phyloP scores from a whole-genome alignment of 2,888 invertebrate species.

The Sarcophaga rosellei region DNA sequence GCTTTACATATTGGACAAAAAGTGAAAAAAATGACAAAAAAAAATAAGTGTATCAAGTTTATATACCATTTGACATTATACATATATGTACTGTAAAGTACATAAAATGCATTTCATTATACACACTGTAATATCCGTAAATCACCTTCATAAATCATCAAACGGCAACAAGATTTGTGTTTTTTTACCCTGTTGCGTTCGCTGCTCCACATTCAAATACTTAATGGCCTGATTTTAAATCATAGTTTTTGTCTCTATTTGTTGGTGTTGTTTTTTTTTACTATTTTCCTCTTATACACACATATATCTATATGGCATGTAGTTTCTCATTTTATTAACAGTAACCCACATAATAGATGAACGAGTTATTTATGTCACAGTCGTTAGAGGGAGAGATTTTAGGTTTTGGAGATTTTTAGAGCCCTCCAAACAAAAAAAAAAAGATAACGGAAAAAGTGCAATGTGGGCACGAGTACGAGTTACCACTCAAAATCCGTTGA shows the following conservation, averaged over 20 bases:
- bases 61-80: neutral
- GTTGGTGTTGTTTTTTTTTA: neutral
- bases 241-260: conserved; percentile 38
- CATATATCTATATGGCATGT: neutral
- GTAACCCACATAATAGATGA: conserved; percentile 52
- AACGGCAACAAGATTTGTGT: conserved; percentile 44
- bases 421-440: conserved; percentile 13
- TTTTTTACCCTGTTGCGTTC: conserved; percentile 45
- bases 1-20: neutral
- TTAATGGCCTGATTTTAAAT: conserved; percentile 58
- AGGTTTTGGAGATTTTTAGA: neutral
- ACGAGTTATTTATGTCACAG: conserved; percentile 47
- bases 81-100: neutral
- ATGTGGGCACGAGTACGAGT: too few relatives aligned
- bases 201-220: conserved; percentile 46
- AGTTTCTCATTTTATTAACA: conserved; percentile 26
- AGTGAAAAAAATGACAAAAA: neutral
- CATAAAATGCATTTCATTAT: neutral
- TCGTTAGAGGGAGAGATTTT: conserved; percentile 34
- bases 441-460: neutral
- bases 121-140: conserved; percentile 31
- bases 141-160: conserved; percentile 64
- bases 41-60: neutral
- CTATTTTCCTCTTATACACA: too few relatives aligned
- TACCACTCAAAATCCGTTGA: too few relatives aligned